Evolutionary conservation across 1,140 invertebrate genomes (phyloP).

Genomic region (Cecropterus lyciades): DNA sequence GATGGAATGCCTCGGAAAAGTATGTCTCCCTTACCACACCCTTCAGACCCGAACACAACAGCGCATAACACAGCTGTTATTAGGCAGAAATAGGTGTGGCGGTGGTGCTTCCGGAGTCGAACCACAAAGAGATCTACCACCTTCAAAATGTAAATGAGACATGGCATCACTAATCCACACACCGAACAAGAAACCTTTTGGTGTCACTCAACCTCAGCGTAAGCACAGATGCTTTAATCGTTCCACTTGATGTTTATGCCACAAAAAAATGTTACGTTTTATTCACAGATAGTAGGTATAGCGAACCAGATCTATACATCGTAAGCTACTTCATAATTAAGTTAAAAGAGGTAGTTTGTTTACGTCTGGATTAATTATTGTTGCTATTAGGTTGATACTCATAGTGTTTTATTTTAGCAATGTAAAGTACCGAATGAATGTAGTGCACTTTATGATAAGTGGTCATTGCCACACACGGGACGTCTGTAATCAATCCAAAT

Average conservation of each 20-base stretch:
- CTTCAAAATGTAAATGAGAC: not conserved
- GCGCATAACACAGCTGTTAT: too few relatives aligned
- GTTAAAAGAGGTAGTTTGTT: not conserved
- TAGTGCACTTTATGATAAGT: too few relatives aligned
- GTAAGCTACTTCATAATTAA: not conserved
- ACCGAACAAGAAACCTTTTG: not conserved
- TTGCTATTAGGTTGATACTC: not conserved
- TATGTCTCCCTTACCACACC: too few relatives aligned
- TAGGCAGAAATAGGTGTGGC: too few relatives aligned
- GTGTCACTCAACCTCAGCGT: not conserved
- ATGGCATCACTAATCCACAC: not conserved
- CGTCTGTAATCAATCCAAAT: too few relatives aligned
- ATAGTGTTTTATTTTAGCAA: too few relatives aligned
- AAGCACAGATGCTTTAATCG: not conserved
- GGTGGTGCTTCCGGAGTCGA: too few relatives aligned
- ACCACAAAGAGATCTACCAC: too few relatives aligned
- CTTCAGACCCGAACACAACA: too few relatives aligned
- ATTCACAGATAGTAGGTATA: not conserved
- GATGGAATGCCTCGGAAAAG: too few relatives aligned
- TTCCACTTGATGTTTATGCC: constrained; percentile 8
- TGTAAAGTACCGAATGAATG: too few relatives aligned
- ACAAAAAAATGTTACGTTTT: not conserved
- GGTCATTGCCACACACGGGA: too few relatives aligned
- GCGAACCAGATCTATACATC: not conserved
- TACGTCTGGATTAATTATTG: not conserved